These are phyloP conservation scores for Propithecus deckenii DNA, from an alignment of 2,797 vertebrate genomes.

Conservation along the genomic window DNA sequence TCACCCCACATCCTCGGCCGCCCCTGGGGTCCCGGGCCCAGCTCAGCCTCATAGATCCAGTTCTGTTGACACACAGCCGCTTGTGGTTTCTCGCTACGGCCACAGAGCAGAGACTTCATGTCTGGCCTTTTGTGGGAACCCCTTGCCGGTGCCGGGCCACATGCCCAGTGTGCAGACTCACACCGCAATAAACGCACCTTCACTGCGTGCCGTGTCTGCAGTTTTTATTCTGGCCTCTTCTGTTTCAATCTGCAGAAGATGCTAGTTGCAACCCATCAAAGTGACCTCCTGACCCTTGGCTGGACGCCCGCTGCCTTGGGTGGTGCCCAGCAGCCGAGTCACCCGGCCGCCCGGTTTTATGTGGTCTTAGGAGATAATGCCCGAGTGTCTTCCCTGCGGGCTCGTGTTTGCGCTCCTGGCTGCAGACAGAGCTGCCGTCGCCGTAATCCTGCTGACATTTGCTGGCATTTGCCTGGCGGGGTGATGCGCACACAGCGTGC, in stretches of 20 bases:
- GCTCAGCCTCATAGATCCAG: too few relatives aligned
- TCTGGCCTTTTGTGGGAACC: fast-evolving
- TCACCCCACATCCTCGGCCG: background rate
- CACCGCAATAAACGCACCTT: too few relatives aligned
- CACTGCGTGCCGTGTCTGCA: fast-evolving
- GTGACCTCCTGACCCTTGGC: background rate
- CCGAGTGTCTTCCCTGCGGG: background rate
- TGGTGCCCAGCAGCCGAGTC: fast-evolving
- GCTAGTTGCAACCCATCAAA: background rate
- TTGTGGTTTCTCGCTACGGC: background rate
- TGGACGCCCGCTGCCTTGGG: background rate
- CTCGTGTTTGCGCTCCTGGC: background rate
- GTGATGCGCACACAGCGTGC: fast-evolving
- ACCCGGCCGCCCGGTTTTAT: fast-evolving
- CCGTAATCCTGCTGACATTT: slow-evolving; percentile 39
- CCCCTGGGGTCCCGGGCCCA: background rate
- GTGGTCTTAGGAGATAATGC: background rate
- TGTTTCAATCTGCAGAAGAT: background rate
- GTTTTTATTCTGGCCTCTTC: background rate
- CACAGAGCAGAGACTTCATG: background rate
- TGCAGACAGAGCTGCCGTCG: background rate
- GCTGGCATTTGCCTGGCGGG: background rate
- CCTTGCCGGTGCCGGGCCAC: background rate
- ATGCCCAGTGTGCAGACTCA: fast-evolving
- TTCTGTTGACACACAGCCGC: fast-evolving